Conservation (phyloP, 2,888 invertebrate species). For the Leucozona laternaria region DNA sequence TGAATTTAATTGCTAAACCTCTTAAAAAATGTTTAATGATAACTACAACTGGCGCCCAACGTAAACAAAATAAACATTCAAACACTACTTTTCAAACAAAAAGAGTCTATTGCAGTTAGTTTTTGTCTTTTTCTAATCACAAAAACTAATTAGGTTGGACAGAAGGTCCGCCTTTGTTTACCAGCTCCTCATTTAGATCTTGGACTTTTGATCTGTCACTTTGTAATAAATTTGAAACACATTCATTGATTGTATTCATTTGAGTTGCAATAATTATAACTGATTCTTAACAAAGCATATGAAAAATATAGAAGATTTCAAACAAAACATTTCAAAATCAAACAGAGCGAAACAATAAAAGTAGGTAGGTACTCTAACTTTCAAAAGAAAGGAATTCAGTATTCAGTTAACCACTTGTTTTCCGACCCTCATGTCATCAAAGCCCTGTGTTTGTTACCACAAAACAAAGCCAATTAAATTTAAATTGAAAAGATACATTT, state of each 20-base stretch:
- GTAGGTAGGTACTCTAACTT: not conserved
- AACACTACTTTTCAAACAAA: too few species aligned
- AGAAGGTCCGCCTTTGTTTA: too few species aligned
- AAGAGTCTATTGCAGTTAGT: too few species aligned
- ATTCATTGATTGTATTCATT: not conserved
- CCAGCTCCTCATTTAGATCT: too few species aligned
- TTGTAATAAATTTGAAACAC: not conserved
- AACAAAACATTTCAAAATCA: not conserved
- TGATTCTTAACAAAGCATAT: not conserved
- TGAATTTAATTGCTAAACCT: too few species aligned
- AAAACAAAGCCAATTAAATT: constrained; percentile 71
- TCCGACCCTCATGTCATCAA: constrained; percentile 10
- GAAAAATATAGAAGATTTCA: not conserved
- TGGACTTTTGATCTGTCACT: too few species aligned
- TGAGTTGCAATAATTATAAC: not conserved
- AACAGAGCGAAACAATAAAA: not conserved
- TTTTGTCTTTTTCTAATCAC: too few species aligned
- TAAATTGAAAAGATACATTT: constrained; percentile 55
- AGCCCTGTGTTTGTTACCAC: constrained; percentile 32
- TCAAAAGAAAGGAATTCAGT: not conserved
- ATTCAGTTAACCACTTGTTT: constrained; percentile 30
- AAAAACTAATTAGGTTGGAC: too few species aligned
- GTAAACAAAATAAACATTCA: too few species aligned
- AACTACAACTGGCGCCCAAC: too few species aligned
- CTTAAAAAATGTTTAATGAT: too few species aligned